phyloP scores from a whole-genome alignment of 2,888 invertebrate species.

The Agrochola lota region DNA sequence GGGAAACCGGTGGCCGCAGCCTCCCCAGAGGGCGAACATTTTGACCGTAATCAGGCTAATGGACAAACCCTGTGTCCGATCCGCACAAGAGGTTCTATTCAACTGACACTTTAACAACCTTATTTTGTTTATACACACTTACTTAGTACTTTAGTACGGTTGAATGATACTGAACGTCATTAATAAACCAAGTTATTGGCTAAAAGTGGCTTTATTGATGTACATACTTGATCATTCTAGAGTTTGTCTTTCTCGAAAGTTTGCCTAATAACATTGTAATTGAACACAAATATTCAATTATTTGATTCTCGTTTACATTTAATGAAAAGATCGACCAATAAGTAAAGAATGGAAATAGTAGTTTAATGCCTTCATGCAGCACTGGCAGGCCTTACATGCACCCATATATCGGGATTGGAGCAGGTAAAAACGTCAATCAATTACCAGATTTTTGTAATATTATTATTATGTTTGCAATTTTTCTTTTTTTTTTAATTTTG shows the following conservation, averaged over 20 bases:
- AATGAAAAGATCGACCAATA: not conserved
- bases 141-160: constrained; percentile 76
- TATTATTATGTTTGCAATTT: too few relatives aligned
- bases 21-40: constrained; percentile 82
- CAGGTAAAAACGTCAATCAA: too few relatives aligned
- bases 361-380: not conserved
- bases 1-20: constrained; percentile 78
- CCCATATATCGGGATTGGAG: too few relatives aligned
- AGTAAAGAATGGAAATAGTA: not conserved
- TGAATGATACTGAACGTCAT: constrained; percentile 64
- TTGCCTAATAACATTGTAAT: not conserved
- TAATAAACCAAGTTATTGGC: constrained; percentile 62
- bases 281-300: not conserved
- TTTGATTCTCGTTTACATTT: not conserved
- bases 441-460: too few relatives aligned
- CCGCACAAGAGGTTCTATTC: constrained; percentile 81
- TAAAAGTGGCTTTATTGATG: constrained; percentile 30
- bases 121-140: constrained; percentile 81
- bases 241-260: constrained; percentile 6
- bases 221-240: constrained; percentile 32
- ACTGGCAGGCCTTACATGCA: too few relatives aligned
- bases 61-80: constrained; percentile 86
- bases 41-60: constrained; percentile 89
- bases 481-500: too few relatives aligned
- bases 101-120: constrained; percentile 82